Conservation (phyloP, 2,113 vertebrate genomes). For the Spermophilus dauricus region DNA sequence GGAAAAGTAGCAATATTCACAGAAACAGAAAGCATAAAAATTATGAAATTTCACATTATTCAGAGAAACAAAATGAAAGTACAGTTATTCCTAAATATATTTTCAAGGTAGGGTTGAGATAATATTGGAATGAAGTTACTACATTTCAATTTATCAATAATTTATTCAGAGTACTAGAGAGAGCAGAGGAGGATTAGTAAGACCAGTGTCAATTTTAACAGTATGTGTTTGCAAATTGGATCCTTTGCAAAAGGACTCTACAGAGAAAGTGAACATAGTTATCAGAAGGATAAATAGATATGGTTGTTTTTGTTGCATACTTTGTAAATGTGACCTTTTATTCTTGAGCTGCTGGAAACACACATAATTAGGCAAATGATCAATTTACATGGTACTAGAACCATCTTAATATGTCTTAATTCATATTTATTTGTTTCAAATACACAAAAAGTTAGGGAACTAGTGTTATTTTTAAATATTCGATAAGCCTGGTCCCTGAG, state of each 20-base stretch:
- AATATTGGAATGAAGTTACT: slow-evolving; percentile 39
- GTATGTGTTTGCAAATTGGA: neutral
- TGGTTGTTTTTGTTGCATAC: neutral
- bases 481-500: neutral
- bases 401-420: slow-evolving; percentile 16
- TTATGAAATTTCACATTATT: slow-evolving; percentile 66
- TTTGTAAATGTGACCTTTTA: neutral
- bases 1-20: slow-evolving; percentile 74
- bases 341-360: neutral
- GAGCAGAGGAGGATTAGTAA: neutral
- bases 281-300: neutral
- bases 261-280: slow-evolving; percentile 1
- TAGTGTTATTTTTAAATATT: neutral
- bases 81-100: slow-evolving; percentile 63
- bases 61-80: slow-evolving; percentile 24
- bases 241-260: neutral
- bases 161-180: slow-evolving; percentile 14
- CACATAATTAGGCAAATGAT: neutral
- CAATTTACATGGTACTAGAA: neutral
- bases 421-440: slow-evolving; percentile 32
- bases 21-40: slow-evolving; percentile 61
- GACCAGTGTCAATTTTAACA: neutral
- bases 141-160: slow-evolving; percentile 21
- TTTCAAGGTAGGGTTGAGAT: neutral
- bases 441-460: neutral